Base-by-base conservation (phyloP, 1,140 invertebrate species). In the Scylla paramamosain region DNA sequence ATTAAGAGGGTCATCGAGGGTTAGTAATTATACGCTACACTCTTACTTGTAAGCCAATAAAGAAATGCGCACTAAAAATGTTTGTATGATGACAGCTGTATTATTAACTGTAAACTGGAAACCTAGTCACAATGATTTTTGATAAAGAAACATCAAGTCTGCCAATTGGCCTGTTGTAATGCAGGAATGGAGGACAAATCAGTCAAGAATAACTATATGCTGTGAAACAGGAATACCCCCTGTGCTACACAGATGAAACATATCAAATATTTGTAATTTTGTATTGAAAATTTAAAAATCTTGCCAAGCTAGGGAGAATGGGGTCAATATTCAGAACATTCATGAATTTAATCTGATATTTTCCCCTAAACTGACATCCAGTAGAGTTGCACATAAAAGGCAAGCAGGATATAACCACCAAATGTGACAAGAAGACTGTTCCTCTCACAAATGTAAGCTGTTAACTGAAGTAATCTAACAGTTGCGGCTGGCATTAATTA, bases 1-100 rank as follows among this genome's bases (percentile, higher is more conserved):
- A 86, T 93, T 93, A 93, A 93, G 28, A 92, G 32, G 52, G 32
- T 12, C 12, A 32, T 32, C 4, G 31, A 20, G 48, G 48, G 32
- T 45, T 88, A 32, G 25, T 45, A 25, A 39, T 39, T 25, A 39
- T 29, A 88, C 29, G 46, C 87, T 88, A 88, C 39, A 88, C 4
- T 88, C 46, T 45, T 45, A 39, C 29, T 48, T 20, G 29, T 45
- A 45, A 20, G 32, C 87, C 87, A 32, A 45, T 88, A 0, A 39
- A 10, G 10, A 6, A 88, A 48, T 45, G 46, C 32, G n/a, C 16
- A 77, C 12, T 20, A 59, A 12, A 59, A 20, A 59, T 59, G 16
- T 20, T 59, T 59, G 52, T 39, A 2, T 59, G 52, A 59, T 59
- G 52, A 59, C 52, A 14, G 12, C 12, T 20, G 12, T 59, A 20